Base-by-base conservation (phyloP, 2,797 vertebrate genomes). In the Valencia hispanica region DNA sequence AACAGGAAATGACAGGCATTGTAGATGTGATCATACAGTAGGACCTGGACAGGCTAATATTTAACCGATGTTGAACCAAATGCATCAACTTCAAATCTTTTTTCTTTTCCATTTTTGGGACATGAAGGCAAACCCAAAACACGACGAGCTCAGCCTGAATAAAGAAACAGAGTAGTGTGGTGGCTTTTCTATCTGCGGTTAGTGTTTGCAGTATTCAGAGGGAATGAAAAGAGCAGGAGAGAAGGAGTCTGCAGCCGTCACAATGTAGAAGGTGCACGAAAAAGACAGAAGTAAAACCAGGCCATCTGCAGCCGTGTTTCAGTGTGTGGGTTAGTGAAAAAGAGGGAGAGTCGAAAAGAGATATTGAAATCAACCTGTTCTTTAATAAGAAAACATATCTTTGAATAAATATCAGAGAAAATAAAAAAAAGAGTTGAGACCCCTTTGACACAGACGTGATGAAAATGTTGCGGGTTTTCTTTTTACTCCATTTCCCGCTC, bases 391-490 rank as follows among this genome's bases (percentile, higher is more conserved):
- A 59, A 73, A 63, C 34, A 11, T 27, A 41, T 47, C 18, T 73
- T 45, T 61, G 32, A n/a, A 41, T 73, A 74, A 79, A 70, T 69
- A 68, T 34, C 79, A 78, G 57, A 17, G 32, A 32, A 59, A 59
- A 53, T 30, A 30, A 15, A 30, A 5, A 50, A 57, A 57, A 55
- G 4, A 14, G 51, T 75, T 79, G 51, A 79, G 72, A 88, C 43
- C 25, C 51, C 45, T 68, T 71, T 61, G 75, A 87, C 79, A 74
- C 41, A 76, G 47, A 73, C 70, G 20, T 73, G 74, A 80, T 87
- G 72, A 87, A 91, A 86, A 87, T 81, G 82, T 90, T 83, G 76
- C 77, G 71, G 79, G 81, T 69, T 41, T 71, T 63, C 81, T 88
- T 45, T 88, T 86, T 82, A 85, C 77, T 72, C 74, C 61, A 82